Percentiles rank a stretch among this genome's conserved stretches.
phyloP scores from a whole-genome alignment of 1,140 invertebrate species.

The Mactra quadrangularis region DNA sequence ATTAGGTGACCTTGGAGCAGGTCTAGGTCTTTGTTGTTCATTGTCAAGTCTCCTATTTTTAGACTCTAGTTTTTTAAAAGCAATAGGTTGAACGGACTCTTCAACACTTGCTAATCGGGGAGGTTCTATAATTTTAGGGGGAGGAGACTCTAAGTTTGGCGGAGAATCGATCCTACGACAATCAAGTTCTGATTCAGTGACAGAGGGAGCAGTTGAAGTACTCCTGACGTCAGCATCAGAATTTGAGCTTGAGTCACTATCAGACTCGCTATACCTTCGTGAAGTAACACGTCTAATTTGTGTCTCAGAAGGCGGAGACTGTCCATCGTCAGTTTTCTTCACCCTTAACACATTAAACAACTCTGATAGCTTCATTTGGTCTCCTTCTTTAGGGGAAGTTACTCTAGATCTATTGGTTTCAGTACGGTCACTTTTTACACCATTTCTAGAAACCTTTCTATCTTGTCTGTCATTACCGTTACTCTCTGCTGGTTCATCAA shows the following conservation, averaged over 20 bases:
- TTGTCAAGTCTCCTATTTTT: constrained; percentile 3
- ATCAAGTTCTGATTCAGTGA: constrained; percentile 57
- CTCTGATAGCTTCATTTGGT: constrained; percentile 49
- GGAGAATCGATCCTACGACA: constrained; percentile 37
- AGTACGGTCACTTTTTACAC: not conserved
- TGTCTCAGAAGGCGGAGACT: constrained; percentile 5
- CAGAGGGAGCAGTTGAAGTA: constrained; percentile 39
- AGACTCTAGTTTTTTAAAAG: constrained; percentile 19
- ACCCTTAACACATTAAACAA: constrained; percentile 50
- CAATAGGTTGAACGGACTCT: not conserved
- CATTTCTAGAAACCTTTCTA: constrained; percentile 43
- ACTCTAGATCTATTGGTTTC: constrained; percentile 31
- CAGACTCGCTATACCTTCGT: constrained; percentile 56
- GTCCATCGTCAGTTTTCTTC: constrained; percentile 40
- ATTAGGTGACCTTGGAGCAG: constrained; percentile 39
- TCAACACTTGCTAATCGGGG: not conserved
- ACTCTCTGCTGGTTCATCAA: constrained; percentile 20
- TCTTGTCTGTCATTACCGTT: constrained; percentile 16
- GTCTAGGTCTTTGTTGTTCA: constrained; percentile 19
- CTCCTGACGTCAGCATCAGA: constrained; percentile 52
- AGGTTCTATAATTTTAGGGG: constrained; percentile 1
- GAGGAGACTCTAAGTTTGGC: constrained; percentile 5
- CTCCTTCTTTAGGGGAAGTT: constrained; percentile 45
- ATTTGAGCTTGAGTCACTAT: constrained; percentile 61
- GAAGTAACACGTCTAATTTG: constrained; percentile 40